These are phyloP conservation scores for Patella depressa DNA, from an alignment of 2,888 invertebrate species.

Conservation along the genomic window DNA sequence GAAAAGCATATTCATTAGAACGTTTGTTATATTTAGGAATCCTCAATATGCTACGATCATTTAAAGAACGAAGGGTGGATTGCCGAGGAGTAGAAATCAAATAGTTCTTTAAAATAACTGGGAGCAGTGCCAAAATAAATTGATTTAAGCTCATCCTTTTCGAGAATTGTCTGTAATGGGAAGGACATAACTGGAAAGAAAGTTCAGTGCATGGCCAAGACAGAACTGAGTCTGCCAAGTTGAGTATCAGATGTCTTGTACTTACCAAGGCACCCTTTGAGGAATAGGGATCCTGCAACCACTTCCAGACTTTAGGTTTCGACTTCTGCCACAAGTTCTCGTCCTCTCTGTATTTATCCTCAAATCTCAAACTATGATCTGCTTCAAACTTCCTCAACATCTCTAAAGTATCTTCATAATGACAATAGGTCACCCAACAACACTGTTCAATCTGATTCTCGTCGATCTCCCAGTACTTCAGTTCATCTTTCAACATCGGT, in stretches of 20 bases:
- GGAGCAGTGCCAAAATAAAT: too few relatives aligned
- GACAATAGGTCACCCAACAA: slow-evolving; percentile 40
- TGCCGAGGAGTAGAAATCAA: too few relatives aligned
- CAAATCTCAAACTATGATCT: neutral
- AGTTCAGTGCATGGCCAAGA: too few relatives aligned
- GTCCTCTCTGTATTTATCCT: neutral
- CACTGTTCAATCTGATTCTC: slow-evolving; percentile 41
- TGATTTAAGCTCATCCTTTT: too few relatives aligned
- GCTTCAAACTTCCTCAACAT: slow-evolving; percentile 25
- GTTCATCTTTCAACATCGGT: slow-evolving; percentile 30
- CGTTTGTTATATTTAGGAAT: too few relatives aligned
- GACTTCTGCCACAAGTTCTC: slow-evolving; percentile 19
- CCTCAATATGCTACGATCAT: too few relatives aligned
- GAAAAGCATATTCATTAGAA: too few relatives aligned
- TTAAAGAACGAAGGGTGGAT: too few relatives aligned
- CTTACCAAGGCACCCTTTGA: slow-evolving; percentile 30
- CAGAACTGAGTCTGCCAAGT: too few relatives aligned
- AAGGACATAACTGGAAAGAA: too few relatives aligned
- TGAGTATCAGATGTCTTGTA: neutral
- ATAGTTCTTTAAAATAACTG: too few relatives aligned
- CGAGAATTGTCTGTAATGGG: too few relatives aligned
- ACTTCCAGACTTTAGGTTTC: slow-evolving; percentile 24
- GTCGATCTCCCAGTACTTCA: slow-evolving; percentile 41
- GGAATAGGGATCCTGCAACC: slow-evolving; percentile 29
- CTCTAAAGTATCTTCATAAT: slow-evolving; percentile 20